A percentile compares a stretch with the other conserved stretches of the same genome.
Conservation (phyloP, 2,797 vertebrate species). For the Pseudomugil tenellus region DNA sequence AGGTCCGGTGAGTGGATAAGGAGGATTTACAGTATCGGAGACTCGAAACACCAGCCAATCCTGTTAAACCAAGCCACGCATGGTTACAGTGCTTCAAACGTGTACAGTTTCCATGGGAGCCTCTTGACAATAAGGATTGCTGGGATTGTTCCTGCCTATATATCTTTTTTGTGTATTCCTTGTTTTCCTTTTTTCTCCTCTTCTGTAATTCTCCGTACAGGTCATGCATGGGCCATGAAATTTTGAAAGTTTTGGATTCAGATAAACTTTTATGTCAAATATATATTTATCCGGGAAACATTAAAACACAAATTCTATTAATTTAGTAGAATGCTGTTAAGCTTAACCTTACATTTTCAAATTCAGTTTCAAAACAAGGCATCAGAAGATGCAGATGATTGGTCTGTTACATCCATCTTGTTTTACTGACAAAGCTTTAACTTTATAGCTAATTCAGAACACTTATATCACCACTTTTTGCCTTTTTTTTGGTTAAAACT, state of each 20-base stretch:
- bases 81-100: slow-evolving; percentile 37
- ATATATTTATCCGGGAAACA: background rate
- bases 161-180: slow-evolving; percentile 1
- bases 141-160: slow-evolving; percentile 19
- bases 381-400: background rate
- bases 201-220: background rate
- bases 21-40: slow-evolving; percentile 71
- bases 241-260: background rate
- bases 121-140: slow-evolving; percentile 40
- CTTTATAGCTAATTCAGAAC: background rate
- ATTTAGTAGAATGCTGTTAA: background rate
- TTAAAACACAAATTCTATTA: background rate
- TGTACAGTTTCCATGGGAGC: slow-evolving; percentile 23
- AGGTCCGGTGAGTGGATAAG: slow-evolving; percentile 77
- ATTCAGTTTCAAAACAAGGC: background rate
- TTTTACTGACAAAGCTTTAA: slow-evolving; percentile 8
- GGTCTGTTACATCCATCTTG: slow-evolving; percentile 6
- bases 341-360: too few species aligned
- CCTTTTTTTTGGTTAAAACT: too few species aligned
- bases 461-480: background rate
- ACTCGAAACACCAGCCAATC: slow-evolving; percentile 65
- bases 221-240: background rate
- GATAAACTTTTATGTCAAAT: background rate
- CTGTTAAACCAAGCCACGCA: slow-evolving; percentile 62
- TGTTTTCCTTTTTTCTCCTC: background rate